Evolutionary conservation across 1,140 invertebrate species (phyloP), one percentile per base, ranked within the genome.

Genomic region (Pentalonia nigronervosa): DNA sequence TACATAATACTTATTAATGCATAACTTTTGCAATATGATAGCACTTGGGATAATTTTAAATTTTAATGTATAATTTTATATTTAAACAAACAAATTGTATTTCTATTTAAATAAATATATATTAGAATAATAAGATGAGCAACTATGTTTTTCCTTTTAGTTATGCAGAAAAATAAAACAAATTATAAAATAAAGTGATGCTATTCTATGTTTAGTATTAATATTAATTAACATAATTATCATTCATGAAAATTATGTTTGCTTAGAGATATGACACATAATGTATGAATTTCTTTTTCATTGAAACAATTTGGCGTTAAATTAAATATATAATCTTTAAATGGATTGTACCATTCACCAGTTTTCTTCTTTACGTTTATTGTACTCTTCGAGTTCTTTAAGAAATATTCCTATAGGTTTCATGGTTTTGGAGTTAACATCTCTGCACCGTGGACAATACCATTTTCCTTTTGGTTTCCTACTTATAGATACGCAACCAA

Each of bases 381-480:
- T 91, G 45, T 91, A 91, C 4, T 91, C 90, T 81, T 91, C 67
- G 34, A 91, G 60, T 81, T 91, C 67, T 81, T 91, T 91, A 34
- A 81, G 34, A 81, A 91, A 50, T 76, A 91, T 4, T 81, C 84
- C 36, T 84, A 45, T 86, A 41, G 93, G 89, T n/a, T 91, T 67
- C 50, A 90, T 90, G n/a, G 30, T 83, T 53, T 91, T 94, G 20
- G 93, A 91, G 1, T 53, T 94, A 53, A 48, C 14, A 41, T 53
- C 90, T 83, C 93, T 97, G 96, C 98, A 99, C 95, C 98, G 98
- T 53, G 98, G 98, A 96, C 99, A 99, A 95, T 97, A 99, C 99
- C 99, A 99, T 96, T 99, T 99, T 23, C 99, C 99, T 96, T 99
- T 99, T 0, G 99, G 99, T 95, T 99, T 99, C n/a, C 97, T 98